Evolutionary conservation across 2,888 invertebrate genomes (phyloP), one percentile per base, ranked within the genome.

Genomic region (Caenorhabditis macrosperma): DNA sequence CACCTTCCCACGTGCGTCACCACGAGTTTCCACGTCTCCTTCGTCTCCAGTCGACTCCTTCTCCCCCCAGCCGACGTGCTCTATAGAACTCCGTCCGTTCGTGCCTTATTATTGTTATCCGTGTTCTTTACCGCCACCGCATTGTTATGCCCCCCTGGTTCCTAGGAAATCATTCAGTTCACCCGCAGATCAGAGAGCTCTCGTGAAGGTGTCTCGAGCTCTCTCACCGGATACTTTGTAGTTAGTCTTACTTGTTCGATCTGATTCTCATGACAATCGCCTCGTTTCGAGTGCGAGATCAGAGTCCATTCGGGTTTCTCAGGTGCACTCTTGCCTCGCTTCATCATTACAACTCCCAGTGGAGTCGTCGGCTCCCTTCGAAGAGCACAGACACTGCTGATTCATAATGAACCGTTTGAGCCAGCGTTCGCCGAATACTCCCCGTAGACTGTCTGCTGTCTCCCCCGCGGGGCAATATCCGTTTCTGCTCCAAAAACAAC

Each of bases 221-320:
- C 9, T 17, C 44, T 2, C 3, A 9, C 15, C 48, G 59, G 41
- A 24, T 48, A 41, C 17, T 48, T 48, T 48, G 61, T 54, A 68
- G 46, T 68, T 59, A 38, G 48, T 22, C 33, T 48, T 20, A 59
- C 12, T 68, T 55, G 46, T 55, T 33, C 55, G 6, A 33, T 41
- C n/a, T 24, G 41, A 59, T 1, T 9, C 26, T 33, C 46, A 44
- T 54, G 35, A 54, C 24, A 35, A 35, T 26, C 12, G n/a, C n/a
- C n/a, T n/a, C n/a, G n/a, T n/a, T n/a, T n/a, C n/a, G n/a, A n/a
- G n/a, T n/a, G n/a, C n/a, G n/a, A n/a, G n/a, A n/a, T n/a, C n/a
- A n/a, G n/a, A n/a, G n/a, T n/a, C n/a, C n/a, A n/a, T n/a, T n/a
- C n/a, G n/a, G n/a, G n/a, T n/a, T n/a, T n/a, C n/a, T n/a, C n/a